Base-by-base conservation (phyloP, 2,797 vertebrate species). In the Sebastes taczanowskii region DNA sequence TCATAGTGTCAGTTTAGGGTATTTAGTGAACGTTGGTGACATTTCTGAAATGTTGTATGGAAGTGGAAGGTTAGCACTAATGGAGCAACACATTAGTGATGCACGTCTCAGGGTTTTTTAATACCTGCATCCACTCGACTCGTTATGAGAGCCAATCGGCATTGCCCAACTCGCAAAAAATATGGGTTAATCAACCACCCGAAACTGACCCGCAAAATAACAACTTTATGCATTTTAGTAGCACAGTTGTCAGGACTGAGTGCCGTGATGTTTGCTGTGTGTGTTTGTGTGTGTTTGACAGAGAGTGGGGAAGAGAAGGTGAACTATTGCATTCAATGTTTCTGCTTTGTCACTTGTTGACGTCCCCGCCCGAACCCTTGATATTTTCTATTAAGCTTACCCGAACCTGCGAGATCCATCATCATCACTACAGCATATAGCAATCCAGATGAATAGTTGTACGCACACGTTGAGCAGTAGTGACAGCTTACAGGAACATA, bases 401-500 rank as follows among this genome's bases (percentile, higher is more conserved):
- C 52, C 18, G 42, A 49, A 49, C 18, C 46, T 52, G 46, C 46
- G 18, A 52, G 46, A 52, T 20, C 18, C 46, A n/a, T 52, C 46
- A 20, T 52, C 46, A 52, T 52, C 53, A 56, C 22, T 25, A 56
- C 71, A 56, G 16, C 53, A 52, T 23, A 34, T 23, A 66, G 22
- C 70, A 69, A 71, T 81, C 42, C 22, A 35, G 10, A 13, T 16
- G 13, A 65, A 29, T 56, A 23, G 30, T 71, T 81, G 27, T 76
- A 29, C 55, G 63, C 46, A 35, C 46, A 56, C 22, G n/a, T 53
- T 75, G 83, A 82, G 65, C 73, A 46, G 52, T 23, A 76, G 61
- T 80, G 82, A 84, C 83, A 81, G 65, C 18, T 74, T 64, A 82
- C 83, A 83, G 65, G 71, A 73, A 72, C 22, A 58, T 68, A 78